These are phyloP conservation scores for Columba livia DNA, from an alignment of 2,113 vertebrate species.

Conservation along the genomic window DNA sequence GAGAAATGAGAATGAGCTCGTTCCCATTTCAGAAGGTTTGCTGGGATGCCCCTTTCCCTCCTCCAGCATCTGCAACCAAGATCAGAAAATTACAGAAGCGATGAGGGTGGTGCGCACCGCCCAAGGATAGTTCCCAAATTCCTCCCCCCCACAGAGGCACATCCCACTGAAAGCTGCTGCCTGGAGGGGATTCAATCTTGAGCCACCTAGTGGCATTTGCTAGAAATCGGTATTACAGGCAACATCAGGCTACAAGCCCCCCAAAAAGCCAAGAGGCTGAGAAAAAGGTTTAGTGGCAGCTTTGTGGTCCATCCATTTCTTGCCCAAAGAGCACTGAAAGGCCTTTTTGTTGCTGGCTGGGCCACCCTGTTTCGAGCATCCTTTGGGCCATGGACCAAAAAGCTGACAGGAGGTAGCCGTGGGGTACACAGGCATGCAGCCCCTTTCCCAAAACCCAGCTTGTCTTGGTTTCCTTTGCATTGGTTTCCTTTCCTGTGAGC, in stretches of 20 bases:
- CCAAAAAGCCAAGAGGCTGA: neutral
- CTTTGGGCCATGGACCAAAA: neutral
- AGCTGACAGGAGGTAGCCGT: neutral
- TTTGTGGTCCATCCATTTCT: rapidly evolving
- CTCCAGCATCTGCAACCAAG: conserved; percentile 29
- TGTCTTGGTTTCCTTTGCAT: neutral
- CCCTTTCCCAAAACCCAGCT: neutral
- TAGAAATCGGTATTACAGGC: neutral
- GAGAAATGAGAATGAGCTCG: neutral
- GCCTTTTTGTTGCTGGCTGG: neutral
- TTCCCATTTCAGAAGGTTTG: conserved; percentile 28
- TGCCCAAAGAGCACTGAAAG: neutral
- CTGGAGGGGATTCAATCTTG: neutral
- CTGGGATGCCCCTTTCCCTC: conserved; percentile 37
- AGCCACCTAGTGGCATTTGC: conserved; percentile 46
- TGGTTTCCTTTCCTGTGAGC: neutral
- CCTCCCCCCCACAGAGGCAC: neutral
- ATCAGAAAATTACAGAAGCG: conserved; percentile 23
- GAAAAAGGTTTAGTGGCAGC: neutral
- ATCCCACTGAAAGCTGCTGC: neutral
- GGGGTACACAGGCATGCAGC: rapidly evolving
- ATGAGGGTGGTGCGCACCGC: conserved; percentile 39
- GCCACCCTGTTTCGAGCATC: neutral
- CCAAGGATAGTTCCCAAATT: conserved; percentile 34
- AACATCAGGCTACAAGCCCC: neutral